Evolutionary conservation across 1,140 invertebrate genomes (phyloP), one percentile per base, ranked within the genome.

Genomic region (Drosophila kohkoa): DNA sequence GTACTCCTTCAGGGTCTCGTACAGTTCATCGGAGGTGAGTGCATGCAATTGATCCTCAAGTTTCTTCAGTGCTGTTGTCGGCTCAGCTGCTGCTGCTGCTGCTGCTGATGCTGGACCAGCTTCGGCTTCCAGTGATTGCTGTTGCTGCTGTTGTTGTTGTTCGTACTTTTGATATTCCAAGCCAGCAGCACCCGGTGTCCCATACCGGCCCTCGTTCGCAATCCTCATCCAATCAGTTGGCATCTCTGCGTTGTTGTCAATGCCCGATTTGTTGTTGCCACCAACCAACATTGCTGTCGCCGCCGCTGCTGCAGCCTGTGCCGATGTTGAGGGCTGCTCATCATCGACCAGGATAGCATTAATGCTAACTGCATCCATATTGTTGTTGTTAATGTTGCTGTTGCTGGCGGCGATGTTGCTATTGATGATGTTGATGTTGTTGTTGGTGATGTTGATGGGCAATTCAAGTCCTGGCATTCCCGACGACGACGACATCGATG

Each of bases 1-100:
- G 79, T 95, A 95, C 93, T 96, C 95, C 80, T 95, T 93, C n/a
- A 96, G 93, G 59, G 94, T 94, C 67, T 93, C 93, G 75, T 95
- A 94, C 59, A 95, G 89, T 38, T 92, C 90, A 38, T 93, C 92
- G 51, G 90, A 90, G 74, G 81, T 76, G 6, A 92, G 60, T 30
- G 80, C 76, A 57, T 81, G 75, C 43, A 92, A 76, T 51, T 92
- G 68, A 41, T 92, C 81, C 79, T 92, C 81, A 43, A 89, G 51
- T 20, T 69, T 81, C 45, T 90, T 90, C 6, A 69, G 75, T 60
- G 82, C 55, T 51, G 75, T 46, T 30, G 82, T 46, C 25, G 82
- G 70, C 60, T 88, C 83, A 65, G 67, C 69, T 77, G 46, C 77
- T 75, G 60, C 16, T 78, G 57, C 64, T 68, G 65, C 64, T 68